Conservation (phyloP, 2,113 vertebrate species). For the Stigmatopora nigra region DNA sequence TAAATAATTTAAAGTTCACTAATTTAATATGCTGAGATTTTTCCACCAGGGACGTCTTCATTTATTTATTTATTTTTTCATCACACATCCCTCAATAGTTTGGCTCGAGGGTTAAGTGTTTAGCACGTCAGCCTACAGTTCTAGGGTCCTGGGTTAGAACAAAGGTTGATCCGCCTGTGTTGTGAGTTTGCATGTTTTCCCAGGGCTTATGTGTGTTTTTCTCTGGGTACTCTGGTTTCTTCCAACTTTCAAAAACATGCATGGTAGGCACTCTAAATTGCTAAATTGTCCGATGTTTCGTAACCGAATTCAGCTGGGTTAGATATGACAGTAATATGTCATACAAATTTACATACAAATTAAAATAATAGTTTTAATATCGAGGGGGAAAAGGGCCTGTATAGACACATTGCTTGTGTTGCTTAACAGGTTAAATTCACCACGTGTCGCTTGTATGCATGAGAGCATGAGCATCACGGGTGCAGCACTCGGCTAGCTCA, state of each 20-base stretch:
- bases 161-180: too few species aligned
- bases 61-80: conserved; percentile 6
- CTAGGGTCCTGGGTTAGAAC: too few species aligned
- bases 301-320: too few species aligned
- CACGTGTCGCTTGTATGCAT: conserved; percentile 21
- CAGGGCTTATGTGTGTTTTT: too few species aligned
- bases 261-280: too few species aligned
- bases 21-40: neutral
- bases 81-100: neutral
- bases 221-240: too few species aligned
- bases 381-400: conserved; percentile 27
- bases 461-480: neutral
- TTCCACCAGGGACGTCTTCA: conserved; percentile 3
- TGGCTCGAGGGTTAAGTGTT: too few species aligned
- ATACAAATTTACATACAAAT: conserved; percentile 28
- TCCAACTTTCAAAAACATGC: too few species aligned
- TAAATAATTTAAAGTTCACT: neutral
- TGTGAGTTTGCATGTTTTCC: too few species aligned
- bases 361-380: conserved; percentile 31
- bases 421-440: conserved; percentile 58
- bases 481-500: conserved; percentile 30
- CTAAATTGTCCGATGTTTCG: too few species aligned
- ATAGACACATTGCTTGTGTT: conserved; percentile 47
- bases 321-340: too few species aligned
- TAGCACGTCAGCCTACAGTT: too few species aligned